phyloP scores from a whole-genome alignment of 2,888 invertebrate genomes.

The Protula sp. region DNA sequence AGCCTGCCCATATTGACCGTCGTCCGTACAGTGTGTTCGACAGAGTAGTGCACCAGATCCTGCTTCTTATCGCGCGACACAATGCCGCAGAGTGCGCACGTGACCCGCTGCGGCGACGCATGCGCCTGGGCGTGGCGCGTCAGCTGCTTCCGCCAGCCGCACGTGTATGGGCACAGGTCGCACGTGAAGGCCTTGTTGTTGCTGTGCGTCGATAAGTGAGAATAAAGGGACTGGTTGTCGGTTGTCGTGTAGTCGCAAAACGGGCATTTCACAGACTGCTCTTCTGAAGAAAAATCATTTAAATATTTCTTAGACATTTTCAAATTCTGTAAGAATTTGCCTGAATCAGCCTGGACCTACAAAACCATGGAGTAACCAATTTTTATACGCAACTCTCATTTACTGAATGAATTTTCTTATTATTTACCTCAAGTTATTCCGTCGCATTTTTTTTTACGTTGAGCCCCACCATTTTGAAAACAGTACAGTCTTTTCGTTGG shows the following conservation, averaged over 20 bases:
- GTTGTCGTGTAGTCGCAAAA: background rate
- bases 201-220: background rate
- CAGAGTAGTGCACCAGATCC: background rate
- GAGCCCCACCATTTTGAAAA: too few relatives aligned
- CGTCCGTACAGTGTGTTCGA: background rate
- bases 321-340: too few relatives aligned
- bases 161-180: background rate
- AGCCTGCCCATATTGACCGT: background rate
- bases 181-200: background rate
- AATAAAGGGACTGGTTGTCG: background rate
- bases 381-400: too few relatives aligned
- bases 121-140: background rate
- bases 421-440: too few relatives aligned
- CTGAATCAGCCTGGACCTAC: too few relatives aligned
- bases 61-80: background rate
- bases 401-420: too few relatives aligned
- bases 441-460: too few relatives aligned
- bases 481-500: too few relatives aligned
- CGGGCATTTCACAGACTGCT: background rate
- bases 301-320: too few relatives aligned
- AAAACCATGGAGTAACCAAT: too few relatives aligned
- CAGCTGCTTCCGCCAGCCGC: background rate
- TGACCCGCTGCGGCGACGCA: background rate
- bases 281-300: too few relatives aligned
- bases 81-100: background rate